Base-by-base conservation (phyloP, 2,888 invertebrate genomes). In the Portevinia maculata region DNA sequence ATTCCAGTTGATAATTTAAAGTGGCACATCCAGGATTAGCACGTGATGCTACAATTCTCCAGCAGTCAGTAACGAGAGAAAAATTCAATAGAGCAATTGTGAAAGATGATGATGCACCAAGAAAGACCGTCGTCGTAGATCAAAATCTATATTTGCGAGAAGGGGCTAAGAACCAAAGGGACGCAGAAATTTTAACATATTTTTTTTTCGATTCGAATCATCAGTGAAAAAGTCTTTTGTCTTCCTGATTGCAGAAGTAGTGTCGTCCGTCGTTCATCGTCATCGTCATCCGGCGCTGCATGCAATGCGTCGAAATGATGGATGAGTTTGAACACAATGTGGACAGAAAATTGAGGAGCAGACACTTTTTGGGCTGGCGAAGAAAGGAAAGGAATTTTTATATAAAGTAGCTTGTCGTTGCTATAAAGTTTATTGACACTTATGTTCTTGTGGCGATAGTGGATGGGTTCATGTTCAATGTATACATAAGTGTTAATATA, bases 391-490 rank as follows among this genome's bases (percentile, higher is more conserved):
- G 15, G 7, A 15, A n/a, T 37, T 44, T 32, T 48, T 57, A 74
- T 74, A 79, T 79, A 79, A 79, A 79, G 74, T 79, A 79, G 57
- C 79, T 64, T 75, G 79, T 75, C 79, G 69, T 57, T 50, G 64
- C 64, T 50, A 79, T 75, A 70, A 81, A 75, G 75, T 70, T 78
- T 75, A 75, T 75, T 70, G 75, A 75, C 79, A 75, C 79, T 75
- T 75, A 52, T 57, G 19, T 69, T 67, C 64, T 55, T 65, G 64
- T 57, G 57, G 53, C 48, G 62, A 30, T 15, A 11, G 24, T 37
- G 53, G n/a, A 11, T 19, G 6, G 44, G 15, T 13, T 48, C 11
- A 39, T 46, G 32, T 24, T 3, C n/a, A n/a, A n/a, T n/a, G 28
- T 39, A 8, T 15, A 21, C n/a, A 24, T 8, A 17, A 9, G 32